Evolutionary conservation across 2,797 vertebrate genomes (phyloP), one percentile per base, ranked within the genome.

Genomic region (Tauraco hartlaubi): DNA sequence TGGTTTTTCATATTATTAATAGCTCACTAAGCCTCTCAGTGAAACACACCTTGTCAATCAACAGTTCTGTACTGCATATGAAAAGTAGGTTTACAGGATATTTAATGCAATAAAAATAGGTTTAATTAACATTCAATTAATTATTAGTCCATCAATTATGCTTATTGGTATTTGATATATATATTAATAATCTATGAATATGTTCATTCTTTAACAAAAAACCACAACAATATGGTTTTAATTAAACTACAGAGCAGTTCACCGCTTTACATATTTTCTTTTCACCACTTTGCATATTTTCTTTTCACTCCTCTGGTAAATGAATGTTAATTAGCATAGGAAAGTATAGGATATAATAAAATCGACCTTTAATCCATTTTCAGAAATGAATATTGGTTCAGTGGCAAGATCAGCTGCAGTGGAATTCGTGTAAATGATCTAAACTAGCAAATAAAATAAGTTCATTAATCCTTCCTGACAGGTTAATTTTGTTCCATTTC

Each of bases 401-500:
- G 76, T 77, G 67, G 64, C 55, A 83, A 79, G 87, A 94, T 88
- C 90, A 74, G 71, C 66, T 93, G 92, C 72, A 54, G 67, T 62
- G 79, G 89, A 96, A 94, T 91, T 94, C 9, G 5, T 94, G 64
- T 94, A 96, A 96, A 97, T 96, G 89, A 86, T 92, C 90, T 86
- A 84, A 96, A 94, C 78, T 84, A 88, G 92, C 92, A 82, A 94
- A 95, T 51, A 91, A 97, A 96, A 97, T 97, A 92, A 93, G 81
- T 94, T 96, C 97, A 97, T 97, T 97, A 97, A 97, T 97, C 95
- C 93, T 93, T 95, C 58, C 44, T 97, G 97, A 97, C 97, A 97
- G 85, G 81, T 97, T 97, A 95, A 97, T 97, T 97, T 97, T 89
- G 91, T 94, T 95, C 94, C 61, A 89, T 97, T 96, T 94, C 96